A percentile compares a stretch with the other conserved stretches of the same genome.
Conservation (phyloP, 2,888 invertebrate species). For the Eristalis pertinax region DNA sequence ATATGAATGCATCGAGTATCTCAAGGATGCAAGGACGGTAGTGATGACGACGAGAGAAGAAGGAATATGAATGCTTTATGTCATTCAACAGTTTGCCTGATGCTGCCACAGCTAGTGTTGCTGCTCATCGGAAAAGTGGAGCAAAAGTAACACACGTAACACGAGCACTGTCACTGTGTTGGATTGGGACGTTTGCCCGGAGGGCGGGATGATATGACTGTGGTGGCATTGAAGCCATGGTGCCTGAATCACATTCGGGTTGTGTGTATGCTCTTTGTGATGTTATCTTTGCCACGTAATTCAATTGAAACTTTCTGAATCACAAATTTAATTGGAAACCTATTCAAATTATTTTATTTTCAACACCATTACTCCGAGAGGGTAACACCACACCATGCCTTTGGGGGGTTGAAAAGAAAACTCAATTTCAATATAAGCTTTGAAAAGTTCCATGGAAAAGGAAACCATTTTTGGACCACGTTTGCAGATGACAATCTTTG, state of each 20-base stretch:
- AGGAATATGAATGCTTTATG: constrained; percentile 56
- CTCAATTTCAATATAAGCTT: background rate
- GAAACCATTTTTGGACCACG: background rate
- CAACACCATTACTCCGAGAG: constrained; percentile 43
- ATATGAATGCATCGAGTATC: constrained; percentile 63
- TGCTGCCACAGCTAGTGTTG: background rate
- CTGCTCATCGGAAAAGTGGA: constrained; percentile 22
- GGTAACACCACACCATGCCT: background rate
- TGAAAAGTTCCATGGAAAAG: background rate
- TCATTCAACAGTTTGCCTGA: constrained; percentile 67
- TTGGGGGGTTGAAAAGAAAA: background rate
- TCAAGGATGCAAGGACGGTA: constrained; percentile 48
- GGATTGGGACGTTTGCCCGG: background rate
- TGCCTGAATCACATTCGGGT: constrained; percentile 24
- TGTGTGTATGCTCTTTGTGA: constrained; percentile 58
- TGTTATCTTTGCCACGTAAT: constrained; percentile 71
- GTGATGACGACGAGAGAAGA: constrained; percentile 25
- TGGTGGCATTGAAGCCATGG: background rate
- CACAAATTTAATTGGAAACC: constrained; percentile 68
- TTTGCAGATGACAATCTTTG: background rate
- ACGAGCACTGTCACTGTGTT: background rate
- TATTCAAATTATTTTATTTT: constrained; percentile 68
- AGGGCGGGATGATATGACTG: background rate
- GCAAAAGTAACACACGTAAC: constrained; percentile 25
- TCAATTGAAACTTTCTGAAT: constrained; percentile 71